phyloP scores from a whole-genome alignment of 1,140 invertebrate species.

The Brachionus manjavacas region DNA sequence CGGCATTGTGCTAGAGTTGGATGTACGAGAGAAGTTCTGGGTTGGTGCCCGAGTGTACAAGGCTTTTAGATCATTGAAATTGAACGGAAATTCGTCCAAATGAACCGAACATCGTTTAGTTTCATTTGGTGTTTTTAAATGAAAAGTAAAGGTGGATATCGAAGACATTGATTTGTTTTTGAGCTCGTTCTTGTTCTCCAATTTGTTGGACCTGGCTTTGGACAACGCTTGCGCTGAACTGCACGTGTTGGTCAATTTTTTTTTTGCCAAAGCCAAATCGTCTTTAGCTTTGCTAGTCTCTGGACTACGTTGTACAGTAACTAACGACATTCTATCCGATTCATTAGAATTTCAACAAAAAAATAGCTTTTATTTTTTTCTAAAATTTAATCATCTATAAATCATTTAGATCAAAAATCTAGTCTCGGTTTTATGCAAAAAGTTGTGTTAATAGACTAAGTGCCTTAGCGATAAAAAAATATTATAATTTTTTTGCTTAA shows the following conservation, averaged over 20 bases:
- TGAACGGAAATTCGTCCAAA: background rate
- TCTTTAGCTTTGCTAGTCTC: background rate
- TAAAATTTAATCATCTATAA: background rate
- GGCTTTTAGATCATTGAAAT: conserved; percentile 31
- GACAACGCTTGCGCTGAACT: background rate
- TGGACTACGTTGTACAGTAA: conserved; percentile 42
- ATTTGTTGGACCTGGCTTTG: background rate
- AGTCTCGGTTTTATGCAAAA: background rate
- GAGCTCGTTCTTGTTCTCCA: background rate
- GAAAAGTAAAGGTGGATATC: background rate
- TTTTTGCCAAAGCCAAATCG: conserved; percentile 6
- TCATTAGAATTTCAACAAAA: background rate
- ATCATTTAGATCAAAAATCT: background rate
- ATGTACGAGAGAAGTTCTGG: background rate
- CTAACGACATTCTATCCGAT: conserved; percentile 21
- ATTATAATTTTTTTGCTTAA: background rate
- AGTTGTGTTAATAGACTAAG: background rate
- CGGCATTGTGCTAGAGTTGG: background rate
- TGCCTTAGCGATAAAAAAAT: background rate
- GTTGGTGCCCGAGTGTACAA: background rate
- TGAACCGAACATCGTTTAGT: background rate
- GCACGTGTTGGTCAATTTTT: background rate
- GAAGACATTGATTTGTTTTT: background rate
- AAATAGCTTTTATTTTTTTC: background rate
- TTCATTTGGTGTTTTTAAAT: background rate